These are phyloP conservation scores for Arnoldichthys spilopterus DNA, from an alignment of 2,797 vertebrate species.

Conservation along the genomic window DNA sequence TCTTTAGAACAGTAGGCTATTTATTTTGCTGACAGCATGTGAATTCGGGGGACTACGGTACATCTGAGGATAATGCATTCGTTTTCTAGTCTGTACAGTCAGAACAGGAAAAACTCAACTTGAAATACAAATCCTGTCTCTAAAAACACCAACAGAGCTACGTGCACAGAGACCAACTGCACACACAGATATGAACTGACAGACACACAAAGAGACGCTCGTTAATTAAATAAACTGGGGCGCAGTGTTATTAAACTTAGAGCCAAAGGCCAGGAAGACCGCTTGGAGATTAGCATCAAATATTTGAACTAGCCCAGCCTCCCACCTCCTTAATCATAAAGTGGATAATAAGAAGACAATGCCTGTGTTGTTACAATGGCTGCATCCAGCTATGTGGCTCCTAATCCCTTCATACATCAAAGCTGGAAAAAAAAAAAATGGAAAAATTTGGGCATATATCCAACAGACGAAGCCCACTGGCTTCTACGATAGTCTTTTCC, in stretches of 20 bases:
- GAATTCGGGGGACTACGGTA: not conserved
- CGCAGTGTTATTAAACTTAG: not conserved
- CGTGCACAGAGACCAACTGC: not conserved
- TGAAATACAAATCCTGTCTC: not conserved
- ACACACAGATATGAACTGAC: slow-evolving; percentile 2
- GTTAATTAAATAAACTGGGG: slow-evolving; percentile 15
- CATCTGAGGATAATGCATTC: not conserved
- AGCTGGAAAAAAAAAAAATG: slow-evolving; percentile 19
- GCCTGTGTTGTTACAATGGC: slow-evolving; percentile 11
- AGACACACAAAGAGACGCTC: slow-evolving; percentile 10
- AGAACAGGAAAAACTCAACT: not conserved
- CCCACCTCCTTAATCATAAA: not conserved
- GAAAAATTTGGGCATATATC: slow-evolving; percentile 20
- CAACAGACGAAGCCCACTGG: slow-evolving; percentile 3
- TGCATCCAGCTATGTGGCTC: slow-evolving; percentile 12
- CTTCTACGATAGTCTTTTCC: not conserved
- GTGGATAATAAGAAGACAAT: slow-evolving; percentile 7
- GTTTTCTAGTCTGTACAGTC: not conserved
- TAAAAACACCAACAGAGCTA: not conserved
- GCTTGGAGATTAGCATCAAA: slow-evolving; percentile 2
- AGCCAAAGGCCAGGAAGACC: slow-evolving; percentile 14
- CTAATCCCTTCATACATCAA: slow-evolving; percentile 14
- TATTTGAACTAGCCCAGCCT: not conserved
- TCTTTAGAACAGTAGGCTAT: not conserved
- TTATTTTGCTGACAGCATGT: not conserved